Conservation (phyloP, 2,113 vertebrate genomes). For the Oreochromis spilurus region DNA sequence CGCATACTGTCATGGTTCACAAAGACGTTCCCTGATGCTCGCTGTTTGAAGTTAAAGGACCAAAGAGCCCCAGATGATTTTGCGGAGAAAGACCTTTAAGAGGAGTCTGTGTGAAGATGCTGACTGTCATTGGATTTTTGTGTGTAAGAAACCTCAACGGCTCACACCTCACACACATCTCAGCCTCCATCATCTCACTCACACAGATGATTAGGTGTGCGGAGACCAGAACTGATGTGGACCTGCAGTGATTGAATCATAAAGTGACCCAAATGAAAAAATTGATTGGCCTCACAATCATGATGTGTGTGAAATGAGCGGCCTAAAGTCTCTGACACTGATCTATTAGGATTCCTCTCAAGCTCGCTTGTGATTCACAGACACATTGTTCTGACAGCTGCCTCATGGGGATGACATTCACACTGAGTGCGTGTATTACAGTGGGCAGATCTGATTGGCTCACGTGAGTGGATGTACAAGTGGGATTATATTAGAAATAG, state of each 20-base stretch:
- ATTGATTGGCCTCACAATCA: conserved; percentile 34
- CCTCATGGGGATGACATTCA: neutral
- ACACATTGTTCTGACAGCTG: conserved; percentile 26
- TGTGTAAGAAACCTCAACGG: neutral
- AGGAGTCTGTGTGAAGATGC: conserved; percentile 27
- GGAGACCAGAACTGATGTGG: conserved; percentile 39
- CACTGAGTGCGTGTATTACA: neutral
- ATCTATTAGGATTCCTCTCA: conserved; percentile 26
- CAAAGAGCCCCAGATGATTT: neutral
- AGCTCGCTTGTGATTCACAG: conserved; percentile 12
- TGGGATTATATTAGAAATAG: neutral
- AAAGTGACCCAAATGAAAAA: conserved; percentile 50
- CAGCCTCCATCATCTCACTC: conserved; percentile 38
- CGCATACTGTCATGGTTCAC: neutral
- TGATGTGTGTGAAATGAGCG: conserved; percentile 19
- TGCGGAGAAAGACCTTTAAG: conserved; percentile 19
- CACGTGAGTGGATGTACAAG: neutral
- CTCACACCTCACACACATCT: conserved; percentile 18
- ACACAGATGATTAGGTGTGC: conserved; percentile 52
- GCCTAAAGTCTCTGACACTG: neutral
- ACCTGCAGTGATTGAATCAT: conserved; percentile 43
- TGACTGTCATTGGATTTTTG: neutral
- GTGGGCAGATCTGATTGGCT: neutral
- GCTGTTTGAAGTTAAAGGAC: conserved; percentile 19
- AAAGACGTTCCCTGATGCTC: neutral